Evolutionary conservation across 2,797 vertebrate genomes (phyloP), one percentile per base, ranked within the genome.

Genomic region (Pempheris klunzingeri): DNA sequence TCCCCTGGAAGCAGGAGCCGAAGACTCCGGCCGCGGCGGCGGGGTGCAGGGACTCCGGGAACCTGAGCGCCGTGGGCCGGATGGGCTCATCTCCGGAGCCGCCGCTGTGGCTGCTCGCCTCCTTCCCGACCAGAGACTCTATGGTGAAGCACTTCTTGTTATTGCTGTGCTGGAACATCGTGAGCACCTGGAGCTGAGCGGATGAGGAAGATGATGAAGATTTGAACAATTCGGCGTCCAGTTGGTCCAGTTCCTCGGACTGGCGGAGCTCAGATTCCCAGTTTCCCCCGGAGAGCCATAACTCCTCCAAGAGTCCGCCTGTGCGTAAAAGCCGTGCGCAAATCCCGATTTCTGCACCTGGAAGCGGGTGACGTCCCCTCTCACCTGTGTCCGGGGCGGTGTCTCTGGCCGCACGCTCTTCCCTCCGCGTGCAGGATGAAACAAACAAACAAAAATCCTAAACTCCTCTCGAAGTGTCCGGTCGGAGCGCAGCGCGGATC

Each of bases 91-190:
- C 90, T 54, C 84, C 84, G 77, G 78, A 77, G 83, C 88, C 76
- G 90, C 79, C 63, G 71, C 39, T 7, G 76, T 53, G 69, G 22
- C 67, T 11, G 87, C 58, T 77, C 55, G 87, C 79, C 64, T 94
- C 95, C 87, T 96, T 96, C 76, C 95, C 95, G 34, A 96, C 94
- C 80, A 95, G 93, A 73, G 96, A 93, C 89, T 96, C 96, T 39
- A 96, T 96, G 71, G 94, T 95, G 90, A 96, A 96, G 60, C 94
- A 95, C 52, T 95, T 96, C 84, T 96, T 95, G 74, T 70, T 90
- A 14, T 15, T 77, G 69, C 88, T 61, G 79, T 93, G 92, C 81
- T 94, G 94, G 70, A 94, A 96, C 95, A 96, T 96, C 2, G 14
- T 87, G 0, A 34, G 14, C 58, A 75, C 71, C 77, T 68, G 82